Base-by-base conservation (phyloP, 2,113 vertebrate species). In the Callipepla squamata region DNA sequence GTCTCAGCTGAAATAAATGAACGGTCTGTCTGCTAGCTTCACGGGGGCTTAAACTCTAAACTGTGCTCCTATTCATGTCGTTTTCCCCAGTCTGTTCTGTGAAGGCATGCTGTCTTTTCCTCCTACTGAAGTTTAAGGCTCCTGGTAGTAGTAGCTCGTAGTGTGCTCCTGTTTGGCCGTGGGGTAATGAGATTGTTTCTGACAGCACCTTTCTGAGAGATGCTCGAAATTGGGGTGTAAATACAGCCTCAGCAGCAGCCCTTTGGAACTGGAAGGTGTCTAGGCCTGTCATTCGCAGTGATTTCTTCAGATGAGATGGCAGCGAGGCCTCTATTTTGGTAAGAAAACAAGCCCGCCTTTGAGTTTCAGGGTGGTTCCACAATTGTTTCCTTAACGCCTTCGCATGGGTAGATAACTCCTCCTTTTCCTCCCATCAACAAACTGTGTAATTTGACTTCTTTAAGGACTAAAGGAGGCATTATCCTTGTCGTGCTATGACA, bases 1-100 rank as follows among this genome's bases (percentile, higher is more conserved):
- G 69, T 66, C 66, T 16, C 66, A 12, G 3, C 42, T 58, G 82
- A 91, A 95, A 81, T 87, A 88, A 67, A 86, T 78, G 79, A 88
- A 23, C 65, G 66, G 34, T n/a, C 51, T 80, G 79, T 87, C 66
- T 61, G 38, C 61, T 13, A 9, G 25, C 81, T 89, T 95, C 77
- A 82, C n/a, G 82, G 83, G 40, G 63, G 30, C 61, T 77, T 28
- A 21, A n/a, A 47, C 19, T 80, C 44, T 38, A 67, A 87, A 78
- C 72, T 38, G 83, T 92, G 61, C 73, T 90, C 59, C 72, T 26
- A 18, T 76, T 87, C 40, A 74, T 79, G 53, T 73, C 16, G 17
- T 72, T 83, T 86, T 14, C 2, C 68, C 47, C 36, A 22, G 23
- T 68, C 44, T 58, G 25, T 16, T 85, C 53, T 47, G 66, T 89